These are phyloP conservation scores for Acleris sparsana DNA, from an alignment of 2,888 invertebrate species.

Conservation along the genomic window DNA sequence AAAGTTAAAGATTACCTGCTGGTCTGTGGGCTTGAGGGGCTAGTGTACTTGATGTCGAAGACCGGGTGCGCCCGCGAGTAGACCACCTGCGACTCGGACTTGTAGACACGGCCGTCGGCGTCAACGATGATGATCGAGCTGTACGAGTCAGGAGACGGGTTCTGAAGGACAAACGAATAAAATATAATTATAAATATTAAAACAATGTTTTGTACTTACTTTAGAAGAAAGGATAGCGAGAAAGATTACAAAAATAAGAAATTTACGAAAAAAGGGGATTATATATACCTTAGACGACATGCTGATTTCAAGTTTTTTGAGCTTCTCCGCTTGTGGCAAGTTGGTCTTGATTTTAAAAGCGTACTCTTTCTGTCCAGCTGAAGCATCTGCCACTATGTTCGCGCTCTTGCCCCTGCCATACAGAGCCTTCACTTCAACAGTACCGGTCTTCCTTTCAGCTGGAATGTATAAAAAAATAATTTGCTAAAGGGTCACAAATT, in stretches of 20 bases:
- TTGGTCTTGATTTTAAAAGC: constrained; percentile 53
- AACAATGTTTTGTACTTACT: not conserved
- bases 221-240: not conserved
- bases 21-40: constrained; percentile 69
- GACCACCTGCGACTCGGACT: constrained; percentile 78
- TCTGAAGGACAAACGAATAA: constrained; percentile 48
- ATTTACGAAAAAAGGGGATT: not conserved
- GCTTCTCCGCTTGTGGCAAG: constrained; percentile 72
- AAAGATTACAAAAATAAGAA: not conserved
- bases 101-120: constrained; percentile 84
- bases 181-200: not conserved
- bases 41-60: constrained; percentile 80
- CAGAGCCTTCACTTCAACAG: constrained; percentile 64
- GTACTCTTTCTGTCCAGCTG: constrained; percentile 55
- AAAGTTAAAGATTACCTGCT: constrained; percentile 54
- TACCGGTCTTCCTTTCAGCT: constrained; percentile 62
- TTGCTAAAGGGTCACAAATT: too few relatives aligned
- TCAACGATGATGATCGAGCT: constrained; percentile 66
- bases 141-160: constrained; percentile 67
- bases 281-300: constrained; percentile 77
- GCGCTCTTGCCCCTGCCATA: constrained; percentile 75
- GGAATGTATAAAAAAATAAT: constrained; percentile 20
- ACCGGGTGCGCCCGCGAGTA: constrained; percentile 81
- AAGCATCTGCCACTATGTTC: constrained; percentile 64
- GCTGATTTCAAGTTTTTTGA: constrained; percentile 76